A percentile compares a stretch with the other conserved stretches of the same genome.
phyloP scores from a whole-genome alignment of 1,140 invertebrate genomes.

The Drosophila ambigua region DNA sequence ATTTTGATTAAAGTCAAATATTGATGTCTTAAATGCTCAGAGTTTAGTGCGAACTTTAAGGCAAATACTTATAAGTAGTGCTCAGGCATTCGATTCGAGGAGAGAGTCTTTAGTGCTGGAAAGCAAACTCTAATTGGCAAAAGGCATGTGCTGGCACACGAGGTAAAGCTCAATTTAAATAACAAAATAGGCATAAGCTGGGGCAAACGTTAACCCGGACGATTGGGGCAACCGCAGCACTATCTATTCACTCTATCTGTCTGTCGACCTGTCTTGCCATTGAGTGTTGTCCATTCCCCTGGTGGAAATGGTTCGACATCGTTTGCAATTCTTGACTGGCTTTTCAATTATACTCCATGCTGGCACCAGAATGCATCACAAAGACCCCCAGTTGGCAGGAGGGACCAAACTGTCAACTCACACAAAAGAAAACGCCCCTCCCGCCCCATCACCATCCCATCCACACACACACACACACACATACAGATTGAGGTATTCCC shows the following conservation, averaged over 20 bases:
- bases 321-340: constrained; percentile 36
- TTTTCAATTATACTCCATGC: constrained; percentile 69
- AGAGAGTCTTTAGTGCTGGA: constrained; percentile 22
- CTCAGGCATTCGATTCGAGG: constrained; percentile 31
- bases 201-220: constrained; percentile 25
- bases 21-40: constrained; percentile 1
- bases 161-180: constrained; percentile 53
- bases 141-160: constrained; percentile 19
- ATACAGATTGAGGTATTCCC: neutral
- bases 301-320: constrained; percentile 19
- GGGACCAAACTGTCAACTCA: constrained; percentile 37
- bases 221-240: constrained; percentile 10
- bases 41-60: constrained; percentile 8
- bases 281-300: neutral
- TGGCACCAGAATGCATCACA: constrained; percentile 46
- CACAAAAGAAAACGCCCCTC: constrained; percentile 26
- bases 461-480: constrained; percentile 20
- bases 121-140: constrained; percentile 47
- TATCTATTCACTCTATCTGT: neutral
- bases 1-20: constrained; percentile 5
- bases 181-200: constrained; percentile 43
- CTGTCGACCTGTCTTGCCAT: neutral
- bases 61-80: constrained; percentile 19
- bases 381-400: constrained; percentile 23
- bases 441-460: no score